phyloP scores from a whole-genome alignment of 2,888 invertebrate genomes.

The Polymixis flavicincta region DNA sequence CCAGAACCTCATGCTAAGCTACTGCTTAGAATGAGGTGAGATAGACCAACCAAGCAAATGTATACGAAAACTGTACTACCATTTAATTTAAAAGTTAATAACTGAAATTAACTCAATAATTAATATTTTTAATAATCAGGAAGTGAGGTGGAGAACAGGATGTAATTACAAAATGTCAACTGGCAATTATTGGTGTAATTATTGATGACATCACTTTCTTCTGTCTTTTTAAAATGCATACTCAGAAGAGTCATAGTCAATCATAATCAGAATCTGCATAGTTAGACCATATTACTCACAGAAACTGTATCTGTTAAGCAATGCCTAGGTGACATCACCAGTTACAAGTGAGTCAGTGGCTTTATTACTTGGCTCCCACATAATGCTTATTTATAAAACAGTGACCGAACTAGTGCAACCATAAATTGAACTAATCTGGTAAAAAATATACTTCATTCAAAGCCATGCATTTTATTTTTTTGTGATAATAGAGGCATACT shows the following conservation, averaged over 20 bases:
- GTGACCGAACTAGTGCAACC: slow-evolving; percentile 28
- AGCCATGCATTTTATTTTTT: neutral
- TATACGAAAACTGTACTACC: too few species aligned
- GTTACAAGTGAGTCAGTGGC: slow-evolving; percentile 51
- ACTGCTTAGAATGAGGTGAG: too few species aligned
- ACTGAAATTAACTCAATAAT: too few species aligned
- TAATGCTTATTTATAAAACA: slow-evolving; percentile 39
- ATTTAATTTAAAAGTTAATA: too few species aligned
- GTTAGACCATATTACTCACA: slow-evolving; percentile 7
- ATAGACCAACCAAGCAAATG: too few species aligned
- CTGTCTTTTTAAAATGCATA: neutral
- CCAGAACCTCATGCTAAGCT: too few species aligned
- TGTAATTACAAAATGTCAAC: neutral
- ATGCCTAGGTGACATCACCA: slow-evolving; percentile 56
- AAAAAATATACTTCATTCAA: slow-evolving; percentile 8
- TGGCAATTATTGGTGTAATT: slow-evolving; percentile 3
- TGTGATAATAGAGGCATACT: neutral
- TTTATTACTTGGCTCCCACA: slow-evolving; percentile 54
- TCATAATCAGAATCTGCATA: slow-evolving; percentile 12
- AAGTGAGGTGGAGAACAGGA: neutral
- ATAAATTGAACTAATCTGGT: slow-evolving; percentile 26
- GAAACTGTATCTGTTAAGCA: slow-evolving; percentile 12
- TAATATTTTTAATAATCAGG: too few species aligned
- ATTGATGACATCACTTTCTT: slow-evolving; percentile 25
- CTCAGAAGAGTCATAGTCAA: neutral